Evolutionary conservation across 2,888 invertebrate genomes (phyloP).

Genomic region (Cosmia trapezina): DNA sequence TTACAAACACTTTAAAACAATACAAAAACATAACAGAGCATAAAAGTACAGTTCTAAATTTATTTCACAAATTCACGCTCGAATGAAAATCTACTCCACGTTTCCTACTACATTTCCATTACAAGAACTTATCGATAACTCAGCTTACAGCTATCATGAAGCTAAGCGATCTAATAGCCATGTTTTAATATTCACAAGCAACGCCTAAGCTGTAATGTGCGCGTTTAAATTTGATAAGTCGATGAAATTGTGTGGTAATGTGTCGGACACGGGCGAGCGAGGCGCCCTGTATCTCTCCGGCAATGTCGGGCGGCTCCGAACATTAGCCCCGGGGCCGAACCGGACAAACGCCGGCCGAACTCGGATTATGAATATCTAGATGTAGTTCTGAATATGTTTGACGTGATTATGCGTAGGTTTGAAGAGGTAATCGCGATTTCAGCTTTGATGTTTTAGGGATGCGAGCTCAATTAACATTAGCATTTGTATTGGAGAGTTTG

Average conservation of each 20-base stretch:
- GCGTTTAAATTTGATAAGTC: slow-evolving; percentile 82
- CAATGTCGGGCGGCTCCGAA: slow-evolving; percentile 68
- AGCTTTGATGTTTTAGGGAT: background rate
- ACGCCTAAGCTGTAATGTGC: slow-evolving; percentile 61
- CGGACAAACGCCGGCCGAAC: slow-evolving; percentile 47
- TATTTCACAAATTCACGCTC: slow-evolving; percentile 7
- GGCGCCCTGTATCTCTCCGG: slow-evolving; percentile 72
- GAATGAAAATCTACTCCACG: slow-evolving; percentile 13
- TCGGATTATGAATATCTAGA: slow-evolving; percentile 53
- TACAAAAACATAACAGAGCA: background rate
- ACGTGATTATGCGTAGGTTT: slow-evolving; percentile 44
- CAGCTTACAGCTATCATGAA: slow-evolving; percentile 16
- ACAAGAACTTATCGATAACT: slow-evolving; percentile 33
- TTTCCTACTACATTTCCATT: slow-evolving; percentile 32
- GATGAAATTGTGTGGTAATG: slow-evolving; percentile 86
- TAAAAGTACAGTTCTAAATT: background rate
- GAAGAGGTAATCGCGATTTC: slow-evolving; percentile 13
- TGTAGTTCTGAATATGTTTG: slow-evolving; percentile 51
- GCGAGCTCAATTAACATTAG: too few species aligned
- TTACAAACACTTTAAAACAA: background rate
- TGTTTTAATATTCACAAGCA: slow-evolving; percentile 61
- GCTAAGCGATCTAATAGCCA: slow-evolving; percentile 54
- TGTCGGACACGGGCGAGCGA: slow-evolving; percentile 77
- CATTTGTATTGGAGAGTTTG: too few species aligned
- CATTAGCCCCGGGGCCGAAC: slow-evolving; percentile 68